These are phyloP conservation scores for Lampris megalopsis DNA, from an alignment of 2,113 vertebrate species.

Conservation along the genomic window DNA sequence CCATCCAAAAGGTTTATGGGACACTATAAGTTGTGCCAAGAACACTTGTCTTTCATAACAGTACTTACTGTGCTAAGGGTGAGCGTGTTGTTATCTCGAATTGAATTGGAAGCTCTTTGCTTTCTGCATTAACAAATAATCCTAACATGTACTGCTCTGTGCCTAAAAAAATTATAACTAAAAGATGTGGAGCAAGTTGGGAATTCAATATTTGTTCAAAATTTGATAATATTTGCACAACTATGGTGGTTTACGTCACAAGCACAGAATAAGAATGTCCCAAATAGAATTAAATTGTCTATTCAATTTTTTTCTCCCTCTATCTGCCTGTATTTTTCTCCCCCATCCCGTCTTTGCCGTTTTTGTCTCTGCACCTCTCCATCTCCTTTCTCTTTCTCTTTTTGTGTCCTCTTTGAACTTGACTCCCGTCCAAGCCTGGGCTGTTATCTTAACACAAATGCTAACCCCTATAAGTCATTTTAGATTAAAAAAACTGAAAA, in stretches of 20 bases:
- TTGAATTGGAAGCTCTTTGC: not conserved
- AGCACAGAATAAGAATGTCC: not conserved
- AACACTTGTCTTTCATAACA: not conserved
- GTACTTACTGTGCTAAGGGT: not conserved
- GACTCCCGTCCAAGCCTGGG: constrained; percentile 11
- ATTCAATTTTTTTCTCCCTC: not conserved
- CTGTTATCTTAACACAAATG: constrained; percentile 16
- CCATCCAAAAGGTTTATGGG: not conserved
- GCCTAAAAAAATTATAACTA: not conserved
- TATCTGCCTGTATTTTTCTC: not conserved
- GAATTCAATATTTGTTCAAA: not conserved
- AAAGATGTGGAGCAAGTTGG: not conserved
- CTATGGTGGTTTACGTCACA: not conserved
- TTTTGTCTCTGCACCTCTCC: not conserved
- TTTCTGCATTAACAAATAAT: not conserved
- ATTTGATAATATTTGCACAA: not conserved
- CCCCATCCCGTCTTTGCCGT: not conserved
- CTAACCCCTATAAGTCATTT: constrained; percentile 41
- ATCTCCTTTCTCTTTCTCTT: not conserved
- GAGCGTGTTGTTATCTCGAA: not conserved
- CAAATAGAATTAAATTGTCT: not conserved
- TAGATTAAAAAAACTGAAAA: constrained; percentile 13
- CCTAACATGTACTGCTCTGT: not conserved
- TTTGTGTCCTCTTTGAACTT: not conserved
- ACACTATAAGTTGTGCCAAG: too few species aligned